Percentiles rank a stretch among this genome's conserved stretches.
Conservation (phyloP, 2,888 invertebrate genomes). For the Catocala nupta region DNA sequence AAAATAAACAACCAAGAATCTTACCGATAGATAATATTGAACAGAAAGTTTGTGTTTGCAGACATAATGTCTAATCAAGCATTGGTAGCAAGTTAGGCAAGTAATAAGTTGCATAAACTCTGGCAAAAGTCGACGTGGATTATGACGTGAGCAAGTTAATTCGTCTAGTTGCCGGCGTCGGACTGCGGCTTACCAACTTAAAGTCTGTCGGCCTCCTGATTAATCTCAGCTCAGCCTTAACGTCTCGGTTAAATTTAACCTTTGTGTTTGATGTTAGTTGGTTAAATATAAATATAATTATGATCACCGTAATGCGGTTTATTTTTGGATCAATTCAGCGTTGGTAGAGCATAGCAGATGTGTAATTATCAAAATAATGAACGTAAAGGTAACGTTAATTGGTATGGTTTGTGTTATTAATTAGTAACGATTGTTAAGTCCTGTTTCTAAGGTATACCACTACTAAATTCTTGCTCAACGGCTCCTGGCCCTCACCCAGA, state of each 20-base stretch:
- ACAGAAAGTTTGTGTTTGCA: background rate
- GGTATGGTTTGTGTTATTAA: too few species aligned
- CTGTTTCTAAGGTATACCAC: too few species aligned
- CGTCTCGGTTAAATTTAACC: constrained; percentile 52
- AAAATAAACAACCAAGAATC: too few species aligned
- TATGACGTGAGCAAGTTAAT: constrained; percentile 43
- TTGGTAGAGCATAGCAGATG: background rate
- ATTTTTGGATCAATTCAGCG: constrained; percentile 17
- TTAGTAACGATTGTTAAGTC: too few species aligned
- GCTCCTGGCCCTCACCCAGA: too few species aligned
- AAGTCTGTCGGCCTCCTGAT: constrained; percentile 44
- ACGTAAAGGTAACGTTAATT: too few species aligned
- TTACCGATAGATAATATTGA: too few species aligned
- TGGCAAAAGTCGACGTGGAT: constrained; percentile 22
- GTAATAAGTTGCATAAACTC: constrained; percentile 30
- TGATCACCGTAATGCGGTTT: constrained; percentile 7
- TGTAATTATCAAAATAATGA: too few species aligned
- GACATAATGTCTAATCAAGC: constrained; percentile 9
- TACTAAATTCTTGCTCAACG: too few species aligned
- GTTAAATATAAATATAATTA: constrained; percentile 26
- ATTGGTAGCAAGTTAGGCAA: constrained; percentile 5
- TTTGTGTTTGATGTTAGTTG: constrained; percentile 35
- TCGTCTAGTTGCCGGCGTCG: constrained; percentile 22
- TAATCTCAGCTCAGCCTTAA: constrained; percentile 40
- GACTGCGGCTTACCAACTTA: constrained; percentile 40